A percentile compares a stretch with the other conserved stretches of the same genome.
phyloP scores from a whole-genome alignment of 2,888 invertebrate genomes.

The Galerucella calmariensis region DNA sequence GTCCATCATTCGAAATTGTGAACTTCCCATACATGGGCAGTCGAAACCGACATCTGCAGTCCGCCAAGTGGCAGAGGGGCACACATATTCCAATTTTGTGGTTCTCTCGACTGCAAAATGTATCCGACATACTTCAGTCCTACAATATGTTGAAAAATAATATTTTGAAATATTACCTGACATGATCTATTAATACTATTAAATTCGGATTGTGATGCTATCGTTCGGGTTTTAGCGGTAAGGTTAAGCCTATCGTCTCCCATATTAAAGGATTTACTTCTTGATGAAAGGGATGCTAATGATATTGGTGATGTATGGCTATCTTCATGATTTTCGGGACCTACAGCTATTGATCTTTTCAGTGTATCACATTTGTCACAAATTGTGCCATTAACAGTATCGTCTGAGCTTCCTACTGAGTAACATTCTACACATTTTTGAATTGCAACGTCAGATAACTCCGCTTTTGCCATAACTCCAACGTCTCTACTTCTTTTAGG shows the following conservation, averaged over 20 bases:
- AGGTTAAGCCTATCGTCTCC: constrained; percentile 68
- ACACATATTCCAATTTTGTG: no score
- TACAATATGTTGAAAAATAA: background rate
- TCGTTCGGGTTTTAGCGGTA: constrained; percentile 65
- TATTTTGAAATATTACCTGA: constrained; percentile 47
- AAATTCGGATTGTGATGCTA: constrained; percentile 60
- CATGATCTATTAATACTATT: constrained; percentile 55
- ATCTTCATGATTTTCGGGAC: constrained; percentile 64
- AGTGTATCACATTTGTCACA: constrained; percentile 67
- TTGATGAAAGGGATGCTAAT: constrained; percentile 65
- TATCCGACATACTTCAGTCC: no score
- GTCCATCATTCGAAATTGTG: no score
- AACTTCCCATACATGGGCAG: no score
- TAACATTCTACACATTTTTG: constrained; percentile 63
- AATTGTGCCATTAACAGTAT: constrained; percentile 65
- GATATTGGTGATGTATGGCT: constrained; percentile 63
- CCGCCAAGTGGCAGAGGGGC: no score
- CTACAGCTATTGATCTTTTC: constrained; percentile 71
- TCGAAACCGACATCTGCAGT: no score
- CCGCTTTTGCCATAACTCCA: constrained; percentile 47
- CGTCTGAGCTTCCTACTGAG: constrained; percentile 68
- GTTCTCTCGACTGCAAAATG: no score
- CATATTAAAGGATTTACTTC: constrained; percentile 72
- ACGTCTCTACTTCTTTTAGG: constrained; percentile 50
- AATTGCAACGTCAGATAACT: constrained; percentile 61